Conservation (phyloP, 2,113 vertebrate genomes). For the Mesitornis unicolor region DNA sequence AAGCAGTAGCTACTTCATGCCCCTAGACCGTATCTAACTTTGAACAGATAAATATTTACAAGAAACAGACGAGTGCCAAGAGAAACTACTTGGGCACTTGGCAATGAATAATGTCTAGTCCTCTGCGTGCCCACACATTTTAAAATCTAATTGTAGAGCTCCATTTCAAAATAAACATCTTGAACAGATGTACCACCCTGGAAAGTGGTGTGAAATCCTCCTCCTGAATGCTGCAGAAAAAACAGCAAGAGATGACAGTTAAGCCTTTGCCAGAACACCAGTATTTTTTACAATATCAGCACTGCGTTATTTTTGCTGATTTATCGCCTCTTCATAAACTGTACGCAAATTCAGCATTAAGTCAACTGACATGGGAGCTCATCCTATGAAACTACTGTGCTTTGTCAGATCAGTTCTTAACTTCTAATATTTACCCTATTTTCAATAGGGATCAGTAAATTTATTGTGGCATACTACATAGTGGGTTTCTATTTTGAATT, state of each 20-base stretch:
- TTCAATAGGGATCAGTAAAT: not conserved
- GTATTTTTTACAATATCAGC: not conserved
- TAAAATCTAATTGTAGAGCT: conserved; percentile 12
- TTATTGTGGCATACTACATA: not conserved
- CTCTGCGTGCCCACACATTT: not conserved
- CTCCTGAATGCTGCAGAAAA: not conserved
- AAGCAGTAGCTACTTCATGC: not conserved
- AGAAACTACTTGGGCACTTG: not conserved
- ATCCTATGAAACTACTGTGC: not conserved
- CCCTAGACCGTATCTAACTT: not conserved
- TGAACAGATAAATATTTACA: conserved; percentile 12
- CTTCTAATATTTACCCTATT: not conserved
- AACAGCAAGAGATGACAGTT: not conserved
- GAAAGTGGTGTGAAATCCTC: conserved; percentile 8
- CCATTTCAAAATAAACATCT: not conserved
- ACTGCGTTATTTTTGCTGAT: not conserved
- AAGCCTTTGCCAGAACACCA: not conserved
- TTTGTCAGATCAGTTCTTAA: not conserved
- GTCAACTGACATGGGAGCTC: not conserved
- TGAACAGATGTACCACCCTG: conserved; percentile 21
- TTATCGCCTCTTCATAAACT: not conserved
- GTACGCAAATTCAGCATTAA: not conserved
- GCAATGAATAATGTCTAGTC: conserved; percentile 25
- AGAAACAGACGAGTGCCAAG: not conserved
- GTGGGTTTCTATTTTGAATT: not conserved